A percentile compares a stretch with the other conserved stretches of the same genome.
Evolutionary conservation across 2,888 invertebrate species (phyloP).

Genomic region (Trachelus iudaicus): DNA sequence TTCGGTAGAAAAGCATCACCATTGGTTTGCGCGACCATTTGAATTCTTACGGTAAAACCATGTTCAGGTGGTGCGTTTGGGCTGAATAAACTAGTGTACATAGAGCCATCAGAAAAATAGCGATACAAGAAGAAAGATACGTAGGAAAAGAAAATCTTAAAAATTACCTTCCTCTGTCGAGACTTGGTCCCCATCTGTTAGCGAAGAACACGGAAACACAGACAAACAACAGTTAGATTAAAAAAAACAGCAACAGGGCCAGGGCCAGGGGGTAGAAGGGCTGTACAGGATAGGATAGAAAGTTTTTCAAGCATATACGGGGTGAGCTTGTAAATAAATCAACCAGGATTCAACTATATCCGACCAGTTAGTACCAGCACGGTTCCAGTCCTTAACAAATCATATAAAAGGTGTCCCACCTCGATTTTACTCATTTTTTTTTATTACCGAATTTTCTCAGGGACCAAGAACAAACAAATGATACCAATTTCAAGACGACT

Average conservation of each 20-base stretch:
- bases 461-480: neutral
- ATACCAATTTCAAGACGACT: neutral
- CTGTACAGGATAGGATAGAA: neutral
- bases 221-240: slow-evolving; percentile 50
- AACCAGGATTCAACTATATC: neutral
- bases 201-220: slow-evolving; percentile 53
- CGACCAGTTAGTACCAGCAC: neutral
- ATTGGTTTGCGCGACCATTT: no score
- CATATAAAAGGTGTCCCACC: neutral
- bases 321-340: slow-evolving; percentile 1
- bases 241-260: slow-evolving; percentile 20
- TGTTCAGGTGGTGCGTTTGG: no score
- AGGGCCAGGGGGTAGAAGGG: neutral
- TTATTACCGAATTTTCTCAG: neutral
- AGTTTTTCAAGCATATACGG: neutral
- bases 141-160: slow-evolving; percentile 14
- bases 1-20: no score
- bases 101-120: slow-evolving; percentile 16
- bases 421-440: neutral
- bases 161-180: slow-evolving; percentile 63
- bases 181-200: slow-evolving; percentile 64
- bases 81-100: neutral
- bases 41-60: no score
- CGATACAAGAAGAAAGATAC: slow-evolving; percentile 10
- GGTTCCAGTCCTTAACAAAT: neutral